A percentile compares a stretch with the other conserved stretches of the same genome.
These are phyloP conservation scores for Luffia ferchaultella DNA, from an alignment of 2,888 invertebrate genomes.

Conservation along the genomic window DNA sequence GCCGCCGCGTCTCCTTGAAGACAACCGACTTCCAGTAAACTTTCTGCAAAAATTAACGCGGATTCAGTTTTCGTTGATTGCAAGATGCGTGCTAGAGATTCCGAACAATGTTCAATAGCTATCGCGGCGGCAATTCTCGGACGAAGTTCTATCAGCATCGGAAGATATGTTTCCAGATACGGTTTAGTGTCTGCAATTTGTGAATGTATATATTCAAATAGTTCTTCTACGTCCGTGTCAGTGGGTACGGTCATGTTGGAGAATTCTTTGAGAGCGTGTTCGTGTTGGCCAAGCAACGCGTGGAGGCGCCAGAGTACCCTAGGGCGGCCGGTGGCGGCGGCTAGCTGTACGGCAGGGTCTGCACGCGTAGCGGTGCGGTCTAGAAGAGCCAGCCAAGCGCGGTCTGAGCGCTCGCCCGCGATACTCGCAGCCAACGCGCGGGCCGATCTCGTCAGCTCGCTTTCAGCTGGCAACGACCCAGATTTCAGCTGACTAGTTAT, in stretches of 20 bases:
- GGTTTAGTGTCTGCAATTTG: conserved; percentile 18
- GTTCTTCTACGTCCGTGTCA: conserved; percentile 35
- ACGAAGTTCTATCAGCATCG: conserved; percentile 29
- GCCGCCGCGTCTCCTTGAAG: conserved; percentile 34
- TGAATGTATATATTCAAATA: conserved; percentile 38
- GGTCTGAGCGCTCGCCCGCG: conserved; percentile 39
- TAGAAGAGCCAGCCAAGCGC: conserved; percentile 38
- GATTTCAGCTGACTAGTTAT: conserved; percentile 39
- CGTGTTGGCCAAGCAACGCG: conserved; percentile 24
- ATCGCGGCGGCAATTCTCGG: conserved; percentile 40
- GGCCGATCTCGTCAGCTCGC: conserved; percentile 30
- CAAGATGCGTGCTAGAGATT: conserved; percentile 22
- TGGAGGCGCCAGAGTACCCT: conserved; percentile 37
- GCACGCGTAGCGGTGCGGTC: conserved; percentile 18
- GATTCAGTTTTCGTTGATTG: conserved; percentile 19
- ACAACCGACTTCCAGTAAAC: conserved; percentile 29
- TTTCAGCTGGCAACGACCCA: conserved; percentile 31
- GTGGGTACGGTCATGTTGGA: conserved; percentile 35
- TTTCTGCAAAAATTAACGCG: conserved; percentile 31
- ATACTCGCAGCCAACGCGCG: conserved; percentile 27
- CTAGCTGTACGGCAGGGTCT: conserved; percentile 10
- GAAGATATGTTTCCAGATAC: conserved; percentile 22
- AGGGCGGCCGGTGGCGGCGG: conserved; percentile 23
- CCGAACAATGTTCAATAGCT: conserved; percentile 25
- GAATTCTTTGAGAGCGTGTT: conserved; percentile 31